A percentile compares a stretch with the other conserved stretches of the same genome.
These are phyloP conservation scores for Pandemis cinnamomeana DNA, from an alignment of 2,888 invertebrate species.

Conservation along the genomic window DNA sequence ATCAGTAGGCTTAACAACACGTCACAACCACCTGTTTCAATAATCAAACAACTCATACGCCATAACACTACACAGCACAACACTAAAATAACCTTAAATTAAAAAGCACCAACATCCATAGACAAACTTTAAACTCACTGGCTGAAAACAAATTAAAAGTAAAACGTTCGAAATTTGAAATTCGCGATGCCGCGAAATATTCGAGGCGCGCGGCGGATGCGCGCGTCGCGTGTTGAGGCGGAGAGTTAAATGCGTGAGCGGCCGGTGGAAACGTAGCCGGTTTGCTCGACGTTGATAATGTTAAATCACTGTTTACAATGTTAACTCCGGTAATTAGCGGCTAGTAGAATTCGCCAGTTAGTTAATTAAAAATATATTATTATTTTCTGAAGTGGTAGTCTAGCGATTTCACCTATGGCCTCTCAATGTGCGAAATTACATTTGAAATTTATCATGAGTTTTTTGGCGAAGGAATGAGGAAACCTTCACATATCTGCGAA, in stretches of 20 bases:
- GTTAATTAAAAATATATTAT: not conserved
- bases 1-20: slow-evolving; percentile 20
- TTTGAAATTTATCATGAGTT: too few species aligned
- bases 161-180: slow-evolving; percentile 54
- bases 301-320: slow-evolving; percentile 35
- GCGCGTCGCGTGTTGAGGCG: slow-evolving; percentile 76
- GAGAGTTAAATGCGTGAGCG: slow-evolving; percentile 68
- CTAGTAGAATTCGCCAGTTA: slow-evolving; percentile 7
- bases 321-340: slow-evolving; percentile 1
- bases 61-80: slow-evolving; percentile 33
- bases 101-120: slow-evolving; percentile 8
- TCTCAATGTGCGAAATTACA: too few species aligned
- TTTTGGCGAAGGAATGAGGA: too few species aligned
- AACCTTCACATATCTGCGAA: too few species aligned
- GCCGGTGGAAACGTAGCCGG: slow-evolving; percentile 61
- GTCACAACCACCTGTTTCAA: slow-evolving; percentile 37
- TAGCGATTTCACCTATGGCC: not conserved
- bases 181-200: slow-evolving; percentile 71
- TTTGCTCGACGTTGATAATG: slow-evolving; percentile 43
- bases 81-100: slow-evolving; percentile 23
- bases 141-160: slow-evolving; percentile 28
- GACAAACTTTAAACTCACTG: not conserved
- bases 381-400: not conserved
- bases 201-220: slow-evolving; percentile 68
- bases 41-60: slow-evolving; percentile 36